Evolutionary conservation across 2,888 invertebrate genomes (phyloP).

Genomic region (Drosophila rellima): DNA sequence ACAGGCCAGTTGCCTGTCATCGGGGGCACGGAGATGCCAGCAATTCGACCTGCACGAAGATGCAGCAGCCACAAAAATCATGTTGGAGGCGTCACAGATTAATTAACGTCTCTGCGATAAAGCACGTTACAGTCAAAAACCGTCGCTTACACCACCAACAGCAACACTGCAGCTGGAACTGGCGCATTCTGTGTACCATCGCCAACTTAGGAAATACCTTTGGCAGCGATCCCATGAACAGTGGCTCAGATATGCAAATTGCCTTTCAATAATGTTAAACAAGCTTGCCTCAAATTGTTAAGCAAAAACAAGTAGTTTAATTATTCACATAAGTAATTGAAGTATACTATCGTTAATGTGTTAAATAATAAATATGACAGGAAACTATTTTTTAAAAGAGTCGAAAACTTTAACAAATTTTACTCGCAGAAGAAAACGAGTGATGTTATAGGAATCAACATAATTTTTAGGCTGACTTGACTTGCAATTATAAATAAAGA

Average conservation of each 20-base stretch:
- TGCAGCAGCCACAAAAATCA: conserved; percentile 62
- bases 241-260: not conserved
- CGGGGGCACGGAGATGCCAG: conserved; percentile 34
- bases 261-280: not conserved
- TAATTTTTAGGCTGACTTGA: not conserved
- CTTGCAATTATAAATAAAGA: not conserved
- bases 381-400: not conserved
- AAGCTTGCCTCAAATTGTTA: not conserved
- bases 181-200: conserved; percentile 8
- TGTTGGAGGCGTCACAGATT: conserved; percentile 70
- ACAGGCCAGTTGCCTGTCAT: conserved; percentile 1
- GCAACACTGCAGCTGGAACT: conserved; percentile 20
- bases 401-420: too few relatives aligned
- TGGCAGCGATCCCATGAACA: conserved; percentile 1
- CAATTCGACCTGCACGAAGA: conserved; percentile 64
- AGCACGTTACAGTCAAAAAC: conserved; percentile 61
- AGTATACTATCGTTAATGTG: not conserved
- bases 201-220: conserved; percentile 1
- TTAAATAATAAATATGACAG: not conserved
- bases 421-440: too few relatives aligned
- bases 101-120: conserved; percentile 75
- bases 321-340: not conserved
- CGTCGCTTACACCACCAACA: conserved; percentile 3
- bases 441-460: too few relatives aligned
- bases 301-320: not conserved